phyloP scores from a whole-genome alignment of 37 sponge, comb jelly and placozoan species.

The Petrosia ficiformis region DNA sequence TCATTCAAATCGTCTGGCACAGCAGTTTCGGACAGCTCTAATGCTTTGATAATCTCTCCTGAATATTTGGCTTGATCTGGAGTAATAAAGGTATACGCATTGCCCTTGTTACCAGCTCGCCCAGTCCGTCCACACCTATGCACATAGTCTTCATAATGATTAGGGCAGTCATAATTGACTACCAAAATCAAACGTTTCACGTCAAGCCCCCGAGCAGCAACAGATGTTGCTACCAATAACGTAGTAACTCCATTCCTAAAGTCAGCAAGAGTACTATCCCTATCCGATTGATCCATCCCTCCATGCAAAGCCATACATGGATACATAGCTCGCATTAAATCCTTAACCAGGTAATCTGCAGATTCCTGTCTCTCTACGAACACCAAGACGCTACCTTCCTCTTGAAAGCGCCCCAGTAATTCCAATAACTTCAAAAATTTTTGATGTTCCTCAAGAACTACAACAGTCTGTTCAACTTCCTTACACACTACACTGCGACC shows the following conservation, averaged over 20 bases:
- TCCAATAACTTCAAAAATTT: conserved; percentile 97
- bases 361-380: conserved; percentile 96
- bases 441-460: conserved; percentile 81
- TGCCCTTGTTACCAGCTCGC: conserved; percentile 95
- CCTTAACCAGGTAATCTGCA: conserved; percentile 84
- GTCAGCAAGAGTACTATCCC: conserved; percentile 89
- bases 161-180: conserved; percentile 97
- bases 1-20: conserved; percentile 86
- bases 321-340: conserved; percentile 89
- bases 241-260: conserved; percentile 87
- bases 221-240: conserved; percentile 95
- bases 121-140: conserved; percentile 99
- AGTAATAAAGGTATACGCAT: conserved; percentile 91
- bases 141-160: conserved; percentile 99
- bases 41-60: conserved; percentile 89
- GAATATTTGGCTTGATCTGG: conserved; percentile 71
- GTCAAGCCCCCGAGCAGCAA: conserved; percentile 98
- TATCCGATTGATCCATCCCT: conserved; percentile 98
- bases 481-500: conserved; percentile 96
- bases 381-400: conserved; percentile 81
- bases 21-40: conserved; percentile 75
- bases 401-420: conserved; percentile 86
- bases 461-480: conserved; percentile 90
- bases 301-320: conserved; percentile 97
- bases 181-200: conserved; percentile 91